These are phyloP conservation scores for Cygnus atratus DNA, from an alignment of 2,113 vertebrate species.

Conservation along the genomic window DNA sequence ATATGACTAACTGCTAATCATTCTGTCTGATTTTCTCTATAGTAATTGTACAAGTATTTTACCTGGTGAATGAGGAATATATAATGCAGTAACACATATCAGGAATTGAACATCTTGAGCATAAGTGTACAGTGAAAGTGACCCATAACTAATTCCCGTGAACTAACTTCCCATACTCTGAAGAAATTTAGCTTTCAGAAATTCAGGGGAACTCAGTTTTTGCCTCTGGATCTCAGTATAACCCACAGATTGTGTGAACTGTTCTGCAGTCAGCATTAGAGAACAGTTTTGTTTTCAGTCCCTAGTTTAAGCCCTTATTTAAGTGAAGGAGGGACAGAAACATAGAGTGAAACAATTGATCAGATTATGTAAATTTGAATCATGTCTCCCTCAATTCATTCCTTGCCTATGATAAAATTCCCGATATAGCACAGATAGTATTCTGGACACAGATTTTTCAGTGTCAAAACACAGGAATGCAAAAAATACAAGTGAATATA, in stretches of 20 bases:
- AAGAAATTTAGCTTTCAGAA: not conserved
- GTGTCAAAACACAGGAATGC: not conserved
- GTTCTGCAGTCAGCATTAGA: not conserved
- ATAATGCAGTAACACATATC: not conserved
- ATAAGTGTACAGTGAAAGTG: not conserved
- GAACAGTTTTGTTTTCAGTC: not conserved
- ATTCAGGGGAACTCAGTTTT: not conserved
- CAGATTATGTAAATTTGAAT: not conserved
- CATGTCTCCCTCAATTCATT: not conserved
- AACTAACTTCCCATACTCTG: not conserved
- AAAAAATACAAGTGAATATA: not conserved
- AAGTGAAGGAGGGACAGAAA: not conserved
- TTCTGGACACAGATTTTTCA: not conserved
- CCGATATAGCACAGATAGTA: not conserved
- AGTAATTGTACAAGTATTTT: not conserved
- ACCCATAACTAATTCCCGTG: not conserved
- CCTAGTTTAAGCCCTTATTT: not conserved
- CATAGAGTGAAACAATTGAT: not conserved
- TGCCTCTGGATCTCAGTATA: not conserved
- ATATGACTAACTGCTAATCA: not conserved
- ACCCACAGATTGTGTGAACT: not conserved
- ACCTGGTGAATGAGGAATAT: not conserved
- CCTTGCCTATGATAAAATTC: rapidly evolving
- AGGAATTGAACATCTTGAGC: not conserved
- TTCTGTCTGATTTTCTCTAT: not conserved